Percentiles rank a stretch among this genome's conserved stretches.
phyloP scores from a whole-genome alignment of 1,140 invertebrate genomes.

The Tetragnatha versicolor region DNA sequence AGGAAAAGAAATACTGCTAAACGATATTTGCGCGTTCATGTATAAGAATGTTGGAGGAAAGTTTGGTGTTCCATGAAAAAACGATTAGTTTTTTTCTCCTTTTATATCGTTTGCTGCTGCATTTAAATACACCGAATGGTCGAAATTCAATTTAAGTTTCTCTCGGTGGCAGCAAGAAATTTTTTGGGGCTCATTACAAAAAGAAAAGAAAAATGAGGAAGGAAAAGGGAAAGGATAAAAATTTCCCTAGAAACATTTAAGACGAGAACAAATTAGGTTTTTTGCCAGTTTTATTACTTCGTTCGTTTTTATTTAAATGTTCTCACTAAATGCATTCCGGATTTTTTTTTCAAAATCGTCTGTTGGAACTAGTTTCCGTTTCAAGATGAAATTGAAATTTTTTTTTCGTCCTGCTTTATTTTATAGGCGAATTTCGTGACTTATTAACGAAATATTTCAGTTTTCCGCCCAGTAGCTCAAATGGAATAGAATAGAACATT shows the following conservation, averaged over 20 bases:
- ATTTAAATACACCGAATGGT: conserved; percentile 43
- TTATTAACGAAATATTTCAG: conserved; percentile 20
- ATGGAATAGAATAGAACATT: not conserved
- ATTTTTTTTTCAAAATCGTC: not conserved
- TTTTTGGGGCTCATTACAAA: conserved; percentile 33
- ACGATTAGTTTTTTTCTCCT: conserved; percentile 41
- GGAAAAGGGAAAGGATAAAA: not conserved
- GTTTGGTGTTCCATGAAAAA: conserved; percentile 48
- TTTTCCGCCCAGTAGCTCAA: not conserved
- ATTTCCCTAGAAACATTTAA: conserved; percentile 37
- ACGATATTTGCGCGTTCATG: conserved; percentile 31
- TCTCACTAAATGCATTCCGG: conserved; percentile 7
- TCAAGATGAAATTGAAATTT: conserved; percentile 9
- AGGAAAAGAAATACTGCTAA: conserved; percentile 24
- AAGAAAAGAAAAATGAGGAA: conserved; percentile 15
- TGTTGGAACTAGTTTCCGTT: not conserved
- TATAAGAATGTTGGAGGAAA: conserved; percentile 34
- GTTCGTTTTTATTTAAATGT: conserved; percentile 31
- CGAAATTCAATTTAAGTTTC: conserved; percentile 46
- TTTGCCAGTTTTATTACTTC: not conserved
- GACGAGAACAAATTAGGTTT: conserved; percentile 49
- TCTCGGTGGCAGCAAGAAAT: conserved; percentile 14
- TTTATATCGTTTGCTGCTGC: not conserved
- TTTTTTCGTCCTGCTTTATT: conserved; percentile 9
- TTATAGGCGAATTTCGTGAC: conserved; percentile 39